Base-by-base conservation (phyloP, 2,797 vertebrate species). In the Sebastes kiyomatsui region DNA sequence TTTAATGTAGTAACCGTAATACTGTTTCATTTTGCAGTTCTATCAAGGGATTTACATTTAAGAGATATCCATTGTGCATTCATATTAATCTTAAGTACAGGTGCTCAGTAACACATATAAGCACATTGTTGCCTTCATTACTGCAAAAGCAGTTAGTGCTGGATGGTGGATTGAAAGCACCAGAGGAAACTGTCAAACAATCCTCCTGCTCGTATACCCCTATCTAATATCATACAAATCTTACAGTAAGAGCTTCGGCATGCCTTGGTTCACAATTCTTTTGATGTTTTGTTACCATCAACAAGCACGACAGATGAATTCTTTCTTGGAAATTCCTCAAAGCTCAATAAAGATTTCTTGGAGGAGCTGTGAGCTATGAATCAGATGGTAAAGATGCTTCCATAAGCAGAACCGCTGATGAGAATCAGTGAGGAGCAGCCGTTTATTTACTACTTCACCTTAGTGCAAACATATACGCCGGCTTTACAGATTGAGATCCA, bases 321-420 rank as follows among this genome's bases (percentile, higher is more conserved):
- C 60, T 79, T 77, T 76, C 72, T 49, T 46, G 61, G 75, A 80
- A 88, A 75, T 67, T 82, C 68, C 49, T 82, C 49, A 14, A 67
- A 72, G 55, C 75, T 77, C 27, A 18, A n/a, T 61, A 81, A 67
- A 35, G 74, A 91, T 78, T 86, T 85, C 74, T 83, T 72, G 60
- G 25, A 70, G 77, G 32, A 80, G 46, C 54, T 13, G 64, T 3
- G 70, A 76, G 68, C 22, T 23, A 52, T 78, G 69, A 90, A 88
- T 90, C 30, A 84, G 75, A 66, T 2, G 30, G 54, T 3, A 13
- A 79, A 84, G 49, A 6, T 66, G 85, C 87, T 83, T 83, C 78
- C 52, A 71, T 92, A 90, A 66, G 87, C 87, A 86, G 56, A 72
- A 56, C 75, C 0, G 14, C 75, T 79, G 75, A 83, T 71, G 77